These are phyloP conservation scores for Alloplasta piceator DNA, from an alignment of 2,888 invertebrate species.

Conservation along the genomic window DNA sequence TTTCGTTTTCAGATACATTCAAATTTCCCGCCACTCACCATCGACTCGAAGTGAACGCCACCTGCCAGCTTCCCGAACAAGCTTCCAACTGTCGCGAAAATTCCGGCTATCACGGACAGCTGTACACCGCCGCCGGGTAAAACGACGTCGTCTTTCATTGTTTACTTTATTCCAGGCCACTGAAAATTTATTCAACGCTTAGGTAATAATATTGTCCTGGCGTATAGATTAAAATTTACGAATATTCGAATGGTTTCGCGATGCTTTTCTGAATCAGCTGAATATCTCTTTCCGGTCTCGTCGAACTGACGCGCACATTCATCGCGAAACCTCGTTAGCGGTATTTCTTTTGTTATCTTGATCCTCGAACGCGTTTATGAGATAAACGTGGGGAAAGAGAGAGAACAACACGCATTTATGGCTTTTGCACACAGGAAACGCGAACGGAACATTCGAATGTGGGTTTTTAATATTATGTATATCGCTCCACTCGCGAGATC, in stretches of 20 bases:
- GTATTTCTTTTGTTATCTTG: conserved; percentile 54
- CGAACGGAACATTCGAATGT: conserved; percentile 26
- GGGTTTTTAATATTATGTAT: too few relatives aligned
- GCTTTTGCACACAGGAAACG: conserved; percentile 2
- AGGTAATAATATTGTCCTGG: neutral
- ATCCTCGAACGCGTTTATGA: conserved; percentile 39
- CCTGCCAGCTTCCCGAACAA: conserved; percentile 88
- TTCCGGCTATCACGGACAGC: conserved; percentile 86
- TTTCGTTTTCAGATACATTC: neutral
- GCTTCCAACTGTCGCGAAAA: conserved; percentile 87
- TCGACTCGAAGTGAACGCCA: conserved; percentile 60
- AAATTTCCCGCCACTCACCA: conserved; percentile 71
- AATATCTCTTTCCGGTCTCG: conserved; percentile 14
- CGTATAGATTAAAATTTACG: neutral
- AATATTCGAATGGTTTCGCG: neutral
- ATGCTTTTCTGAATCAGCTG: neutral
- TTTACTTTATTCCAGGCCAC: neutral
- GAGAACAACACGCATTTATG: neutral
- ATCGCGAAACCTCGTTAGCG: conserved; percentile 32
- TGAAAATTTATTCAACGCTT: neutral
- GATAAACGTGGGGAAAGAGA: conserved; percentile 26
- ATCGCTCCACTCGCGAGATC: neutral
- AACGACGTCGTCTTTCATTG: neutral
- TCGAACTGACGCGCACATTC: conserved; percentile 10
- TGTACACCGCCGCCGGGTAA: conserved; percentile 63